Evolutionary conservation across 2,797 vertebrate species (phyloP).

Genomic region (Anniella stebbinsi): DNA sequence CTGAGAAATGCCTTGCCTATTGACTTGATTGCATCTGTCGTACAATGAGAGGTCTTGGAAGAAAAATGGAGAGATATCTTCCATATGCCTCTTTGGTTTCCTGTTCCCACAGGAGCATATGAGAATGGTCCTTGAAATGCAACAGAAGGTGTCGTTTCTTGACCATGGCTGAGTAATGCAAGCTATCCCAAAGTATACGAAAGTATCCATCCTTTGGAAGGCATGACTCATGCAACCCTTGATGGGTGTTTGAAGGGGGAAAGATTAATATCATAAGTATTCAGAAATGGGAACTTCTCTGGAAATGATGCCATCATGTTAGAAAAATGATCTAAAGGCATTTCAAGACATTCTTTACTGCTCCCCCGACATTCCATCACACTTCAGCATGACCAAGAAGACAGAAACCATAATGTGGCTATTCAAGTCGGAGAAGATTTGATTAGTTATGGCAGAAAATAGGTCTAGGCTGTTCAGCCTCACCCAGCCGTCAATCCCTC

Average conservation of each 20-base stretch:
- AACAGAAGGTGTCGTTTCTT: neutral
- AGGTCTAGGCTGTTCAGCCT: neutral
- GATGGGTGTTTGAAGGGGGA: neutral
- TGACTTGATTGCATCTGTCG: neutral
- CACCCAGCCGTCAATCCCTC: neutral
- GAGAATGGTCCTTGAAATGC: constrained; percentile 16
- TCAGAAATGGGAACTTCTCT: neutral
- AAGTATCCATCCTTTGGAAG: constrained; percentile 26
- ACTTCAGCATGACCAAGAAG: neutral
- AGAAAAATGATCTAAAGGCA: neutral
- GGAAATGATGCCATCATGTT: neutral
- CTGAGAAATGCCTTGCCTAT: neutral
- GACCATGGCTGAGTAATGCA: constrained; percentile 26
- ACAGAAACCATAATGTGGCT: neutral
- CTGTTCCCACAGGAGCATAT: constrained; percentile 7
- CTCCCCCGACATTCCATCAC: neutral
- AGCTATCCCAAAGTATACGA: fast-evolving
- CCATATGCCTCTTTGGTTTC: constrained; percentile 12
- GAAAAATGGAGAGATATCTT: constrained; percentile 24
- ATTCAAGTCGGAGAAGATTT: constrained; percentile 3
- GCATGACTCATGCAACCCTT: neutral
- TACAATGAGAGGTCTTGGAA: neutral
- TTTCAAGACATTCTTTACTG: neutral
- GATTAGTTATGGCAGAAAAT: constrained; percentile 11
- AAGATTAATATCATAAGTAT: neutral